Conservation (phyloP, 2,797 vertebrate species). For the Carcharodon carcharias region DNA sequence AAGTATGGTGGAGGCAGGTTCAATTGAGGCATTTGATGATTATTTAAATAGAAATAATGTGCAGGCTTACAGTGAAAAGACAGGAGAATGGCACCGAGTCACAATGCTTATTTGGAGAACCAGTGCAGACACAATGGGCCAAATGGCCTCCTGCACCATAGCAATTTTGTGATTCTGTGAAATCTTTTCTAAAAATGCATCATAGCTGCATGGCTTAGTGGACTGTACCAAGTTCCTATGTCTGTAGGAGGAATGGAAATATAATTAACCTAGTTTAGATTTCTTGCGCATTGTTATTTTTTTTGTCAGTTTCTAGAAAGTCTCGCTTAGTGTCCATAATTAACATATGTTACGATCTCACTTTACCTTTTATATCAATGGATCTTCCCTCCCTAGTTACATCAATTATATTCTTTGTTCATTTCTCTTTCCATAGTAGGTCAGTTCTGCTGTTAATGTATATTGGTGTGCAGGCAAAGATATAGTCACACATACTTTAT, state of each 20-base stretch:
- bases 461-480: background rate
- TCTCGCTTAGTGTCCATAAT: background rate
- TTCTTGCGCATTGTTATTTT: background rate
- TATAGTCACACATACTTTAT: constrained; percentile 17
- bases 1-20: too few relatives aligned
- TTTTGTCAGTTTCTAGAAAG: constrained; percentile 19
- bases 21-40: too few relatives aligned
- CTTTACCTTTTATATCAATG: background rate
- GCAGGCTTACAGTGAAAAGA: too few relatives aligned
- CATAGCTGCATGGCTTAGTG: constrained; percentile 34
- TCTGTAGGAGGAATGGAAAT: constrained; percentile 28
- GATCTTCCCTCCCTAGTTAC: background rate
- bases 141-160: too few relatives aligned
- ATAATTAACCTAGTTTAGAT: constrained; percentile 9
- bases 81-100: too few relatives aligned
- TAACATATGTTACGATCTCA: background rate
- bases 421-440: background rate
- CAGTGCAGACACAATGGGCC: too few relatives aligned
- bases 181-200: constrained; percentile 29
- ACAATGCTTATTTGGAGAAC: too few relatives aligned
- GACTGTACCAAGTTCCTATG: background rate
- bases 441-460: constrained; percentile 20
- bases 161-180: background rate
- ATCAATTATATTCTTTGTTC: background rate
- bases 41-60: too few relatives aligned